Percentiles rank a stretch among this genome's conserved stretches.
Evolutionary conservation across 2,797 vertebrate species (phyloP).

Genomic region (Lutjanus argentimaculatus): DNA sequence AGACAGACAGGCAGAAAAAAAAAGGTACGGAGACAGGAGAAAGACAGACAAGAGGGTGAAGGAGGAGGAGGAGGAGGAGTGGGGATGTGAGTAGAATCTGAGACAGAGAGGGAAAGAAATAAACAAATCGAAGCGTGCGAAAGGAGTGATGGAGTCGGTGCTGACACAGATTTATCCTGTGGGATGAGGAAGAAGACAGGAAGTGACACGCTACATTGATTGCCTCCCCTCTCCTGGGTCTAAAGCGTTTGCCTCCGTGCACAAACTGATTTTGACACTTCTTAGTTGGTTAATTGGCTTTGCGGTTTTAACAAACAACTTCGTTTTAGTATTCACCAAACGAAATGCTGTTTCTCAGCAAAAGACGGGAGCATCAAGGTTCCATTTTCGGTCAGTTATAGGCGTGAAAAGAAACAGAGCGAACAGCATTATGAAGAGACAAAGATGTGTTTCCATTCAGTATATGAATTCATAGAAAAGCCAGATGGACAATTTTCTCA

Average conservation of each 20-base stretch:
- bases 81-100: constrained; percentile 25
- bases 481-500: background rate
- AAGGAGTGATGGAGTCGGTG: constrained; percentile 38
- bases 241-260: constrained; percentile 44
- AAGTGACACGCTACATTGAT: constrained; percentile 55
- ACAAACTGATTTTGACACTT: constrained; percentile 56
- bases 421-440: background rate
- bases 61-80: constrained; percentile 7
- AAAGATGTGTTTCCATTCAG: background rate
- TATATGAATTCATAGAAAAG: background rate
- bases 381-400: background rate
- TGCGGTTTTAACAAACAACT: constrained; percentile 33
- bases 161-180: constrained; percentile 45
- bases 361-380: background rate
- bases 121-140: constrained; percentile 40
- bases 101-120: background rate
- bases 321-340: constrained; percentile 32
- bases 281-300: constrained; percentile 63
- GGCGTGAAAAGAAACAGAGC: constrained; percentile 1
- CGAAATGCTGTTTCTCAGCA: background rate
- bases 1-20: constrained; percentile 4
- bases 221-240: constrained; percentile 44
- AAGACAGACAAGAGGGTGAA: constrained; percentile 6
- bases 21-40: background rate
- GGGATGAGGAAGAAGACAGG: constrained; percentile 59